Percentiles rank a stretch among this genome's conserved stretches.
These are phyloP conservation scores for Otus scops DNA, from an alignment of 2,797 vertebrate genomes.

Conservation along the genomic window DNA sequence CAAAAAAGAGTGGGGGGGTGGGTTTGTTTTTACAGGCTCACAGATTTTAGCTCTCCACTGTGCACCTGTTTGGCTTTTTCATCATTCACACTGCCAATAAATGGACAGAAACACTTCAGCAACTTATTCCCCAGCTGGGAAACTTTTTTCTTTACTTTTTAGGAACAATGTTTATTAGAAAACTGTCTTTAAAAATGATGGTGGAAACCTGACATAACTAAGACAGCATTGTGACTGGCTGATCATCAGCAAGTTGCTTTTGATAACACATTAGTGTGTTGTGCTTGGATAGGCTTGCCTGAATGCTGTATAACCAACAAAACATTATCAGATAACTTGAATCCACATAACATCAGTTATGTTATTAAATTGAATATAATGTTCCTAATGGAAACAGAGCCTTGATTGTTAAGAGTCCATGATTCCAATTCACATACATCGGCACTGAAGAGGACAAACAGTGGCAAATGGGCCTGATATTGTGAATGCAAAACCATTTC, in stretches of 20 bases:
- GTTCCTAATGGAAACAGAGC: not conserved
- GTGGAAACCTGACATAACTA: not conserved
- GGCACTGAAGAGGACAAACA: not conserved
- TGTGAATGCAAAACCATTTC: not conserved
- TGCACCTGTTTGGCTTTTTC: slow-evolving; percentile 44
- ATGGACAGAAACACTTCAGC: not conserved
- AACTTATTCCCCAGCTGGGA: not conserved
- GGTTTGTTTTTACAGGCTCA: not conserved
- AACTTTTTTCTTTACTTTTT: not conserved
- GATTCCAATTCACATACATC: not conserved
- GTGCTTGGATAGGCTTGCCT: not conserved
- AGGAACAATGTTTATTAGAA: not conserved
- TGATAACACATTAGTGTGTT: not conserved
- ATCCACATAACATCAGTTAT: not conserved
- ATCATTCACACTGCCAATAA: not conserved
- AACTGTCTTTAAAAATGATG: not conserved
- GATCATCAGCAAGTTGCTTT: not conserved
- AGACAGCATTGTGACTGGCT: not conserved
- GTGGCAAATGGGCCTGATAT: not conserved
- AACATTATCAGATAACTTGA: not conserved
- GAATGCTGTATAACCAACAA: not conserved
- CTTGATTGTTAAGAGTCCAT: not conserved
- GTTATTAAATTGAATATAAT: not conserved
- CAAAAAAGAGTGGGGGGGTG: not conserved
- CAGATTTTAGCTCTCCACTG: not conserved